Conservation (phyloP, 2,113 vertebrate genomes). For the Oreochromis tanganicae region DNA sequence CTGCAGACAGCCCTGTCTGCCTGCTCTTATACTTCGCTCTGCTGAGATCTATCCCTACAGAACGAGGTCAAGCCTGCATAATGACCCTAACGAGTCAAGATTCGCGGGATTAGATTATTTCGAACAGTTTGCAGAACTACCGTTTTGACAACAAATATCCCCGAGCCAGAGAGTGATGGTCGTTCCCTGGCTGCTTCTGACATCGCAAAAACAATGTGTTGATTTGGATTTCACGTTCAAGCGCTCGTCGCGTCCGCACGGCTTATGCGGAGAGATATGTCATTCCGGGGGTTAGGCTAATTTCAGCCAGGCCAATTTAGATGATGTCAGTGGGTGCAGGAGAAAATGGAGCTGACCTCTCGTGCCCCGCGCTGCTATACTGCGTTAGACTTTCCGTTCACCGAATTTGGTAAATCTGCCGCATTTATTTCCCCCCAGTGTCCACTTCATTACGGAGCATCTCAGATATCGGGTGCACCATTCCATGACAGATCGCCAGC, state of each 20-base stretch:
- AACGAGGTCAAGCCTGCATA: conserved; percentile 76
- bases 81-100: conserved; percentile 72
- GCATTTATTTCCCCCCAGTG: conserved; percentile 44
- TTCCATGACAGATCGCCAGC: conserved; percentile 53
- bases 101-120: conserved; percentile 68
- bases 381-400: conserved; percentile 51
- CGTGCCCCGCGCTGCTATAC: conserved; percentile 44
- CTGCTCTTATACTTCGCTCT: conserved; percentile 26
- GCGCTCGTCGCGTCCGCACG: conserved; percentile 50
- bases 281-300: conserved; percentile 69
- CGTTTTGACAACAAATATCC: conserved; percentile 74
- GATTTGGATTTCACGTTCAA: conserved; percentile 71
- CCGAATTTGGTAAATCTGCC: conserved; percentile 60
- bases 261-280: conserved; percentile 64
- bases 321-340: conserved; percentile 53
- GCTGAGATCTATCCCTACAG: conserved; percentile 66
- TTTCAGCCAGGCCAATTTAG: conserved; percentile 60
- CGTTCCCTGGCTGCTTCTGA: conserved; percentile 68
- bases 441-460: conserved; percentile 53
- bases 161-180: conserved; percentile 69
- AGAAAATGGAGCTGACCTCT: conserved; percentile 67
- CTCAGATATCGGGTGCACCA: conserved; percentile 39
- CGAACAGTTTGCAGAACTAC: conserved; percentile 53
- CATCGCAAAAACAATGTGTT: conserved; percentile 72
- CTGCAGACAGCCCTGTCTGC: conserved; percentile 50